Percentiles rank a stretch among this genome's conserved stretches.
Evolutionary conservation across 2,888 invertebrate genomes (phyloP).

Genomic region (Cyclophora punctaria): DNA sequence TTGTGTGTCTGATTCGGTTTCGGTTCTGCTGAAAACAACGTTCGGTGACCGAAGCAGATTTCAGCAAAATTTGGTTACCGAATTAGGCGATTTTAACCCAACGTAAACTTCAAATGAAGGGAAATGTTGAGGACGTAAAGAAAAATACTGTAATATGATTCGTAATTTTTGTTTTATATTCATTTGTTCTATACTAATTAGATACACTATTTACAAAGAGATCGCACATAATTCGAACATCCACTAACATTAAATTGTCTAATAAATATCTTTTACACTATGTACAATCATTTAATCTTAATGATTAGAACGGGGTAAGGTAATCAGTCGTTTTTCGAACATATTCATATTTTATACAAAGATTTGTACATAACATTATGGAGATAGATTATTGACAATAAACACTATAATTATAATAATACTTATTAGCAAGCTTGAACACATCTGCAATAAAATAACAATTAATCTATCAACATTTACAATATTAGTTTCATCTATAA

Average conservation of each 20-base stretch:
- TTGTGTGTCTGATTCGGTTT: too few species aligned
- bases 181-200: conserved; percentile 36
- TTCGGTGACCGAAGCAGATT: too few species aligned
- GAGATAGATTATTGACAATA: conserved; percentile 13
- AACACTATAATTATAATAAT: conserved; percentile 23
- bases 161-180: conserved; percentile 36
- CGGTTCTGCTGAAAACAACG: too few species aligned
- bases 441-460: conserved; percentile 58
- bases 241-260: conserved; percentile 17
- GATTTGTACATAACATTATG: conserved; percentile 14
- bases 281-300: conserved; percentile 42
- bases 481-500: conserved; percentile 17
- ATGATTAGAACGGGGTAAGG: conserved; percentile 33
- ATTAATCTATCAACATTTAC: conserved; percentile 44
- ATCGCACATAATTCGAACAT: conserved; percentile 26
- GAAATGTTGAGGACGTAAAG: neutral
- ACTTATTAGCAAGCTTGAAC: conserved; percentile 55
- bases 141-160: conserved; percentile 10
- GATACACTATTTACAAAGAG: conserved; percentile 49
- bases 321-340: conserved; percentile 57
- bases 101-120: neutral
- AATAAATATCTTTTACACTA: conserved; percentile 46
- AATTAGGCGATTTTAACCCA: too few species aligned
- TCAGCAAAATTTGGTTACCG: too few species aligned
- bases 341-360: conserved; percentile 9